phyloP scores from a whole-genome alignment of 2,888 invertebrate genomes.

The Vanessa cardui region DNA sequence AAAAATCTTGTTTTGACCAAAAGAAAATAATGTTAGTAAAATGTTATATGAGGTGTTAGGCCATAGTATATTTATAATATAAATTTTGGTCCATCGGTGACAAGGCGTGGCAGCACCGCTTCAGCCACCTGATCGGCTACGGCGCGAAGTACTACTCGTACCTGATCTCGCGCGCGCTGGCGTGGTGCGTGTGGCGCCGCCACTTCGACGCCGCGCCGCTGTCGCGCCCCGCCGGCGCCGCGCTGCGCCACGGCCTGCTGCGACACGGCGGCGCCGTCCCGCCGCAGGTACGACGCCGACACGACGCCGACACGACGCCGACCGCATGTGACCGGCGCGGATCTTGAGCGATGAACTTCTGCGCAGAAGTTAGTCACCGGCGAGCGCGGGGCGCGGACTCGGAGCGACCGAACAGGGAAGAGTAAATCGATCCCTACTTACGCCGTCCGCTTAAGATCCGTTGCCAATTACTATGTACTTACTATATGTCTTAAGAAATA shows the following conservation, averaged over 20 bases:
- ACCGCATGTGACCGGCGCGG: no score
- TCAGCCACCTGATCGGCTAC: slow-evolving; percentile 98
- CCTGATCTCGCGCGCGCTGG: slow-evolving; percentile 95
- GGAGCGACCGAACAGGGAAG: no score
- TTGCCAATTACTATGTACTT: no score
- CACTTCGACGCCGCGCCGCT: slow-evolving; percentile 92
- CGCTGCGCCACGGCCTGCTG: slow-evolving; percentile 89
- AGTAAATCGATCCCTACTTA: no score
- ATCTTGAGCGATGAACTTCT: no score
- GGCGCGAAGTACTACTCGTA: slow-evolving; percentile 99
- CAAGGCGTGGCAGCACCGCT: slow-evolving; percentile 96
- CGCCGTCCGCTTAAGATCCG: no score
- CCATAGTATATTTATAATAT: not conserved
- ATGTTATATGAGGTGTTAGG: not conserved
- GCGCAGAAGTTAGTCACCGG: no score
- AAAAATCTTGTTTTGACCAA: no score
- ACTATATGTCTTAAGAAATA: no score
- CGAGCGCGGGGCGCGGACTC: no score
- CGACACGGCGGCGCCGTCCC: slow-evolving; percentile 94
- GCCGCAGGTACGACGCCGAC: slow-evolving; percentile 78
- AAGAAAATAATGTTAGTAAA: no score
- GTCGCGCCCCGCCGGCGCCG: slow-evolving; percentile 89
- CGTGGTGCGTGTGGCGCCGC: slow-evolving; percentile 95
- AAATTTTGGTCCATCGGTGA: not conserved
- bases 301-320: no score